Evolutionary conservation across 2,113 vertebrate species (phyloP).

Genomic region (Sinocyclocheilus rhinocerous): DNA sequence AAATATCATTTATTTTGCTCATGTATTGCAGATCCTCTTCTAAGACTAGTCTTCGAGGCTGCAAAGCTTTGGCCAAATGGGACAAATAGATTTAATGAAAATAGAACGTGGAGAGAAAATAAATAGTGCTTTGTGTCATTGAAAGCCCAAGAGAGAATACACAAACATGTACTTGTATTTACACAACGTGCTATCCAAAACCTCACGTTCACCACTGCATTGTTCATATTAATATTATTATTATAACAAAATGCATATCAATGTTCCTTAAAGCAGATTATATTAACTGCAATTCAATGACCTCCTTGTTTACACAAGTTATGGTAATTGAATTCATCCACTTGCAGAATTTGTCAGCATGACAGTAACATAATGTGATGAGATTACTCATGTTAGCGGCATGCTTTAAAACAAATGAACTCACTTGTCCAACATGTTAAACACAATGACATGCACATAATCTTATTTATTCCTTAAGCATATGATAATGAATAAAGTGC

Average conservation of each 20-base stretch:
- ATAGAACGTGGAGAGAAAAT: conserved; percentile 49
- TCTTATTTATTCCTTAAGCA: conserved; percentile 49
- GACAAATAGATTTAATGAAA: conserved; percentile 55
- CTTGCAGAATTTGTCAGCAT: conserved; percentile 49
- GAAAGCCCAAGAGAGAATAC: conserved; percentile 39
- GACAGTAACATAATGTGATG: conserved; percentile 55
- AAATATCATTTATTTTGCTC: conserved; percentile 85
- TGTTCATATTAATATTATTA: conserved; percentile 37
- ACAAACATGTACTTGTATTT: conserved; percentile 1
- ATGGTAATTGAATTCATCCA: conserved; percentile 51
- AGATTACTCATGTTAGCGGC: conserved; percentile 47
- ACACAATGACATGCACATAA: conserved; percentile 51
- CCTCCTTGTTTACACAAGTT: conserved; percentile 52
- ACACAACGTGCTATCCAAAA: not conserved
- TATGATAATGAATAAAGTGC: conserved; percentile 52
- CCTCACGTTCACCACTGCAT: not conserved
- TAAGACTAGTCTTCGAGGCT: conserved; percentile 7
- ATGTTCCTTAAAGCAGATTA: conserved; percentile 40
- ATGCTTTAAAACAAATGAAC: conserved; percentile 57
- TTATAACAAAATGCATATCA: conserved; percentile 23
- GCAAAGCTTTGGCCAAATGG: conserved; percentile 46
- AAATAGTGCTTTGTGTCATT: conserved; percentile 32
- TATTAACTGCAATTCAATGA: conserved; percentile 52
- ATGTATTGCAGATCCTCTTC: conserved; percentile 50
- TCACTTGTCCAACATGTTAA: conserved; percentile 47